Conservation (phyloP, 2,888 invertebrate genomes). For the Camponotus fellah region DNA sequence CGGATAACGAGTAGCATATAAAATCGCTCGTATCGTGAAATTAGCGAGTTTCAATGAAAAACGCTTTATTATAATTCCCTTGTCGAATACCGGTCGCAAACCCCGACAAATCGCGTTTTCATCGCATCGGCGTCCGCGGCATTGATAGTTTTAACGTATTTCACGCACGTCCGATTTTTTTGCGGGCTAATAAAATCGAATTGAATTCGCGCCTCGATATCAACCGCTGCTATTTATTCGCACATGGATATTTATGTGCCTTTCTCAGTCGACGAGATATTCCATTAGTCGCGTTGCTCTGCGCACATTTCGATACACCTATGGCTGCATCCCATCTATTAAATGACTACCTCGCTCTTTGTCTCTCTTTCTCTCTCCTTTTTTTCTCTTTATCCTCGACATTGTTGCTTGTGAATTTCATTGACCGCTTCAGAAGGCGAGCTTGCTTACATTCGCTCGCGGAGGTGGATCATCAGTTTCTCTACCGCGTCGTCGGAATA, state of each 20-base stretch:
- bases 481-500: constrained; percentile 83
- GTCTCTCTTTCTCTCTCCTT: background rate
- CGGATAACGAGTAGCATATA: constrained; percentile 8
- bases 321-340: constrained; percentile 31
- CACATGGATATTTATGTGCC: constrained; percentile 41
- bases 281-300: constrained; percentile 34
- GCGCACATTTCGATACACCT: constrained; percentile 64
- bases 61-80: constrained; percentile 34
- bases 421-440: constrained; percentile 62
- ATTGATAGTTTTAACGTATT: constrained; percentile 49
- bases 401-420: constrained; percentile 68
- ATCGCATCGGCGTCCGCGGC: background rate
- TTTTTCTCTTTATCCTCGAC: background rate
- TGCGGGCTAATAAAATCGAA: constrained; percentile 45
- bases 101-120: constrained; percentile 26
- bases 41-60: constrained; percentile 16
- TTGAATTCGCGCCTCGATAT: constrained; percentile 50
- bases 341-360: background rate
- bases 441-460: constrained; percentile 66
- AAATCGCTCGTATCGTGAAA: constrained; percentile 20
- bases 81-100: constrained; percentile 13
- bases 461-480: constrained; percentile 80
- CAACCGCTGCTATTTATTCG: constrained; percentile 38
- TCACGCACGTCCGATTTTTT: constrained; percentile 40
- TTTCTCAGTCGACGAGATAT: constrained; percentile 38